phyloP scores from a whole-genome alignment of 1,140 invertebrate genomes.

The Rhagoletis zephyria region DNA sequence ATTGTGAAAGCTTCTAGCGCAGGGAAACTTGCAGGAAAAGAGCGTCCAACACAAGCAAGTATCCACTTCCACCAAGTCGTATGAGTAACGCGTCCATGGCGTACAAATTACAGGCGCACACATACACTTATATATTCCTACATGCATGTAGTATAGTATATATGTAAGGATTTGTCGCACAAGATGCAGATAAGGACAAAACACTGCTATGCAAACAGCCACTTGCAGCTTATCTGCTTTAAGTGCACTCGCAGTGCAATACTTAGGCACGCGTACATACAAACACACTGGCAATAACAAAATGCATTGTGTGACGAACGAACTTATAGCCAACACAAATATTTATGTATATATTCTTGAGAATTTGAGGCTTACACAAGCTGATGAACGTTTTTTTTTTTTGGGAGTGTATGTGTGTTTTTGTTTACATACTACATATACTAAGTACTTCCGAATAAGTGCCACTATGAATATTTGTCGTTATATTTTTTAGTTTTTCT shows the following conservation, averaged over 20 bases:
- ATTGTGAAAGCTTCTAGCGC: no score
- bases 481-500: background rate
- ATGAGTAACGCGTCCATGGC: no score
- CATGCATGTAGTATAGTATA: background rate
- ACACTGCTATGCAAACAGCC: conserved; percentile 46
- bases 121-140: background rate
- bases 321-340: background rate
- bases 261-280: background rate
- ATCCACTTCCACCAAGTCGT: no score
- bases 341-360: background rate
- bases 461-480: no score
- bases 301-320: background rate
- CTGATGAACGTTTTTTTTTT: background rate
- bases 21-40: background rate
- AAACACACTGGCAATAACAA: background rate
- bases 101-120: no score
- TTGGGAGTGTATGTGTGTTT: background rate
- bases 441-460: no score
- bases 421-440: no score
- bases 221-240: conserved; percentile 51
- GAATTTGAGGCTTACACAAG: background rate
- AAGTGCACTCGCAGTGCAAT: conserved; percentile 40
- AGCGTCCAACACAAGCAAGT: background rate
- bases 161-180: conserved; percentile 6
- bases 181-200: conserved; percentile 50